Evolutionary conservation across 2,113 vertebrate species (phyloP).

Genomic region (crab-eating macaque (Macaca fascicularis)): T2T-MFA8v1.1 NC_088394.1:67222001-67222500

Average conservation of each 20-base stretch:
- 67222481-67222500: neutral
- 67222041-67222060: constrained; percentile 35
- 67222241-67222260: neutral
- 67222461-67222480: neutral
- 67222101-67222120: neutral
- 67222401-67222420: constrained; percentile 8
- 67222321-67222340: neutral
- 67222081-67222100: constrained; percentile 35
- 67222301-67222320: fast-evolving
- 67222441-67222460: constrained; percentile 26
- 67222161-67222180: constrained; percentile 2
- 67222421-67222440: neutral
- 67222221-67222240: neutral
- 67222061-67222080: neutral
- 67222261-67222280: neutral
- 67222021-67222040: constrained; percentile 16
- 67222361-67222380: neutral
- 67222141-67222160: constrained; percentile 48
- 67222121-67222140: constrained; percentile 7
- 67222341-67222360: neutral
- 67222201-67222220: neutral
- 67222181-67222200: neutral
- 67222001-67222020: constrained; percentile 51
- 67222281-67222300: neutral
- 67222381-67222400: constrained; percentile 16